phyloP scores from a whole-genome alignment of 2,888 invertebrate species.

The Lordiphosa fenestrarum region DNA sequence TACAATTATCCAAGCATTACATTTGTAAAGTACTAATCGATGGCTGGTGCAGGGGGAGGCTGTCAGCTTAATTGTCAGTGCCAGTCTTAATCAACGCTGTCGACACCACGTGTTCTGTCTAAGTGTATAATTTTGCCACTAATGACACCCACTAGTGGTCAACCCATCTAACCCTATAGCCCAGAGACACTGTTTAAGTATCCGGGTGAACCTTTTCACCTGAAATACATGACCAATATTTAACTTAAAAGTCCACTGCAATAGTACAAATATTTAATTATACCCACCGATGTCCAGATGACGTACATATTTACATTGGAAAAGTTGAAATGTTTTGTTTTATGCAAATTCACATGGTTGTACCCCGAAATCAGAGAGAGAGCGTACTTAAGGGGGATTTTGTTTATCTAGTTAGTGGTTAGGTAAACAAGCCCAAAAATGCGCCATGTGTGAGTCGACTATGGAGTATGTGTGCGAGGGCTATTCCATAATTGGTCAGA shows the following conservation, averaged over 20 bases:
- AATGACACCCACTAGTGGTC: background rate
- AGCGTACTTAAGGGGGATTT: conserved; percentile 28
- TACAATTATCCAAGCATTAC: conserved; percentile 5
- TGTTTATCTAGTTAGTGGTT: conserved; percentile 44
- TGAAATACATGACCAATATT: conserved; percentile 31
- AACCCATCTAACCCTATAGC: too few relatives aligned
- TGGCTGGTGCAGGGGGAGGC: background rate
- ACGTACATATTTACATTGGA: conserved; percentile 22
- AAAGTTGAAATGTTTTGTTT: conserved; percentile 18
- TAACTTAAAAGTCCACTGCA: conserved; percentile 39
- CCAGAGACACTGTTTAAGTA: background rate
- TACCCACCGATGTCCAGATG: conserved; percentile 19
- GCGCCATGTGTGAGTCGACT: conserved; percentile 39
- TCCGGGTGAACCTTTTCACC: conserved; percentile 1
- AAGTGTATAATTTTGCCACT: background rate
- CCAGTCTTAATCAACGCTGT: conserved; percentile 4
- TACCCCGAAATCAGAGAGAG: conserved; percentile 1
- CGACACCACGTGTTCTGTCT: background rate
- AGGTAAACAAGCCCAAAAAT: conserved; percentile 49
- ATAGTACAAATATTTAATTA: conserved; percentile 38
- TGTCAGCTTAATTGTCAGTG: conserved; percentile 3
- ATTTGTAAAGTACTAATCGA: conserved; percentile 3
- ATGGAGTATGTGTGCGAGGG: too few relatives aligned
- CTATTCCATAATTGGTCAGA: too few relatives aligned
- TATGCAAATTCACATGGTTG: background rate